Evolutionary conservation across 2,113 vertebrate species (phyloP), one percentile per base, ranked within the genome.

Genomic region (Cephalopterus ornatus): DNA sequence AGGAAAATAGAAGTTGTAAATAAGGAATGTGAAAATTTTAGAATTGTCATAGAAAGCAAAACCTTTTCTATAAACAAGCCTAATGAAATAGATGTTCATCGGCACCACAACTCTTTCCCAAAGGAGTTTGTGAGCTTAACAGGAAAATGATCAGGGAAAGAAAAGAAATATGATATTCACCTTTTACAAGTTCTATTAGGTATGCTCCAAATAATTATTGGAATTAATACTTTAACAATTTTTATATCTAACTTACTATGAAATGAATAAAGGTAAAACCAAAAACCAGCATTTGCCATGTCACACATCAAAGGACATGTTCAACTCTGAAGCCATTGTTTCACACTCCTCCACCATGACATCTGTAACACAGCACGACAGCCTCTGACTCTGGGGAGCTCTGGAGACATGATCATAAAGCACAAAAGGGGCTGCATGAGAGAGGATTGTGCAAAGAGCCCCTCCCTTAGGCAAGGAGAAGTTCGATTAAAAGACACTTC

Each of bases 331-430:
- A n/a, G 39, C 42, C 5, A 5, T 18, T 59, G 24, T 32, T n/a
- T 71, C 32, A 33, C 0, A 2, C 41, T 79, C 26, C 17, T 76
- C 27, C 15, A 15, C n/a, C 12, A 2, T 5, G 24, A 77, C 22
- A 61, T 9, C 14, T 1, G 0, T 21, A 59, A 14, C 52, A 75
- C 32, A 75, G 47, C 39, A n/a, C 0, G 0, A 50, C n/a, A 76
- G 67, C 23, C 41, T 65, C 68, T 9, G 6, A 32, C 14, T 61
- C 18, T 11, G 11, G 2, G 24, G 37, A 77, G 55, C 59, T 53
- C 59, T 42, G 58, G 9, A 47, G 33, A 52, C 0, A 4, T 11
- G 22, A 37, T 44, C 23, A 37, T 15, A 32, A 78, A 78, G 37
- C 16, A 47, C 16, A 47, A 32, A 27, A 82, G 21, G 42, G 27